A percentile compares a stretch with the other conserved stretches of the same genome.
phyloP scores from a whole-genome alignment of 2,113 vertebrate genomes.

The Choloepus hoffmanni region DNA sequence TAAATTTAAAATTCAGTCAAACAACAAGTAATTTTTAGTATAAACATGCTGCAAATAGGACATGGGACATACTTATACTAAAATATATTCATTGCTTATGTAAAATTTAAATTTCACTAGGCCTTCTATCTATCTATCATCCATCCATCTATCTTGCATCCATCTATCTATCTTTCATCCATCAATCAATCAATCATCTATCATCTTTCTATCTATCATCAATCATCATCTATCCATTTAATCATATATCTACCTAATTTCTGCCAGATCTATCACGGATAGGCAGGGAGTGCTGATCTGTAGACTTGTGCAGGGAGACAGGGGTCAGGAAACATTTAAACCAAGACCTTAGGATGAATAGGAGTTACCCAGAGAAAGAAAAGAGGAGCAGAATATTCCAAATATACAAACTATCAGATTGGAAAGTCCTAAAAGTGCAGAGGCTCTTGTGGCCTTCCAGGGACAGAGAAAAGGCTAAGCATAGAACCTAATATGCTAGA shows the following conservation, averaged over 20 bases:
- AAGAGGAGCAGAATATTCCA: background rate
- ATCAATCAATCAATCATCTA: too few relatives aligned
- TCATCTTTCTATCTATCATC: background rate
- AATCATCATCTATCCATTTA: too few relatives aligned
- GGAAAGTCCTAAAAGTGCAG: background rate
- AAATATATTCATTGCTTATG: background rate
- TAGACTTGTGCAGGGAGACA: background rate
- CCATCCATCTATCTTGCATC: background rate
- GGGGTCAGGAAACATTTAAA: background rate
- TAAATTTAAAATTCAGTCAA: background rate
- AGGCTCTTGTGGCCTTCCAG: background rate
- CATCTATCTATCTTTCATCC: background rate
- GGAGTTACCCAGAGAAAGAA: background rate
- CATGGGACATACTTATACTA: background rate
- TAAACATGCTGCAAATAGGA: background rate
- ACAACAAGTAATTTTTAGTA: background rate
- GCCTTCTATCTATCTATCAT: background rate
- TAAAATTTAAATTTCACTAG: background rate
- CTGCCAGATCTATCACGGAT: background rate
- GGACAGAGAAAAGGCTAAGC: background rate
- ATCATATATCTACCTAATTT: background rate
- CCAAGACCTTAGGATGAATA: background rate
- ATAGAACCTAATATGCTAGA: accelerated
- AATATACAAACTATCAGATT: background rate
- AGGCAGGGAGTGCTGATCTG: background rate